phyloP scores from a whole-genome alignment of 2,797 vertebrate genomes.

The Psittacula echo region DNA sequence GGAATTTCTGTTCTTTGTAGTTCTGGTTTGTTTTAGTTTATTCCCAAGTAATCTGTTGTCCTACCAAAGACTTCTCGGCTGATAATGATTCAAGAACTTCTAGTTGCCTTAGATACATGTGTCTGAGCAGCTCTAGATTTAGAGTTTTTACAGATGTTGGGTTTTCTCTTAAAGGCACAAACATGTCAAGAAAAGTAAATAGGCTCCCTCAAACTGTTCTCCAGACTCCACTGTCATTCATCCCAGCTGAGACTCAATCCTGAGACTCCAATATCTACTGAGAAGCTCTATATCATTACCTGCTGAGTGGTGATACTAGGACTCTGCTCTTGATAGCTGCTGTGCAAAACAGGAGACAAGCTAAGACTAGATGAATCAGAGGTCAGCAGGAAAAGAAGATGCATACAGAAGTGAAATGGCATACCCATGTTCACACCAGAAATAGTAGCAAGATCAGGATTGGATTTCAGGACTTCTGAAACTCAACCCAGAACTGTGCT shows the following conservation, averaged over 20 bases:
- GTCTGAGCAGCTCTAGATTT: not conserved
- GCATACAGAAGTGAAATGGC: constrained; percentile 6
- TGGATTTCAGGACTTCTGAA: constrained; percentile 47
- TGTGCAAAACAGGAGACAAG: not conserved
- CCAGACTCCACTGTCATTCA: constrained; percentile 20
- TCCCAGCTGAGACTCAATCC: not conserved
- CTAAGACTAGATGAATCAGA: not conserved
- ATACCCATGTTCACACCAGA: constrained; percentile 32
- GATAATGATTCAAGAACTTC: not conserved
- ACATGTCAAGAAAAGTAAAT: not conserved
- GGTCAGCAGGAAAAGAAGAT: constrained; percentile 39
- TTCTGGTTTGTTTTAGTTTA: not conserved
- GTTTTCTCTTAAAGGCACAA: not conserved
- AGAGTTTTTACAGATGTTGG: not conserved
- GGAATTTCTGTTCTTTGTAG: not conserved
- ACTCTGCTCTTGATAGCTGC: not conserved
- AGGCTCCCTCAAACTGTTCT: not conserved
- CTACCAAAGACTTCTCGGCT: not conserved
- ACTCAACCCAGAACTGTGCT: constrained; percentile 28
- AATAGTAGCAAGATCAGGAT: constrained; percentile 55
- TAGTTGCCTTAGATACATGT: not conserved
- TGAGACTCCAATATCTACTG: not conserved
- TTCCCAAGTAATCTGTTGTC: not conserved
- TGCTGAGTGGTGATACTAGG: not conserved
- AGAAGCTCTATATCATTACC: not conserved